A percentile compares a stretch with the other conserved stretches of the same genome.
Conservation (phyloP, 2,888 invertebrate species). For the Melanophora roralis region DNA sequence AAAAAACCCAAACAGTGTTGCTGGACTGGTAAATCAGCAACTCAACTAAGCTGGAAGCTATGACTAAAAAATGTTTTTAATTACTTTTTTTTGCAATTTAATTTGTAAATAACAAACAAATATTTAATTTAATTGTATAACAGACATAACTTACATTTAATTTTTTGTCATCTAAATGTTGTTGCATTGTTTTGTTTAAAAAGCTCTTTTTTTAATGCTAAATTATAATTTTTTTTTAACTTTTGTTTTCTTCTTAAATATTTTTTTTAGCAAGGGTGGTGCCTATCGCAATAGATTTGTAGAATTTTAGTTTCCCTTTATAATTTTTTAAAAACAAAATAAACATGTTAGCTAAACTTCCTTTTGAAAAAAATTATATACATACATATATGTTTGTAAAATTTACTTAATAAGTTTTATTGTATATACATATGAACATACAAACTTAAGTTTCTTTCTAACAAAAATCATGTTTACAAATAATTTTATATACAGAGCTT, state of each 20-base stretch:
- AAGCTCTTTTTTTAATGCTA: conserved; percentile 10
- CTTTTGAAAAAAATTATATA: background rate
- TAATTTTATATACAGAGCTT: conserved; percentile 81
- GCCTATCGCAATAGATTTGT: conserved; percentile 73
- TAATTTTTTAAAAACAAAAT: background rate
- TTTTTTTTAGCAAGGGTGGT: conserved; percentile 73
- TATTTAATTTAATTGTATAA: background rate
- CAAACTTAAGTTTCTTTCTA: conserved; percentile 15
- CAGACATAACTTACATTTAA: too few species aligned
- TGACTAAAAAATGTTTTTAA: background rate
- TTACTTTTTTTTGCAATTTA: background rate
- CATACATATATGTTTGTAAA: background rate
- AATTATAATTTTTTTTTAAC: conserved; percentile 7
- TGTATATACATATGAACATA: conserved; percentile 27
- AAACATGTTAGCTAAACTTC: conserved; percentile 20
- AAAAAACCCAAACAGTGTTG: background rate
- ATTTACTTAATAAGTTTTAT: conserved; percentile 36
- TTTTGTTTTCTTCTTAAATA: conserved; percentile 55
- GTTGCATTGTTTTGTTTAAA: background rate
- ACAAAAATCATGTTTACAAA: conserved; percentile 33
- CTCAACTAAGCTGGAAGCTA: background rate
- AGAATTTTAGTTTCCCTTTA: conserved; percentile 68
- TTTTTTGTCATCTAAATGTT: background rate
- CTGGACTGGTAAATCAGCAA: background rate
- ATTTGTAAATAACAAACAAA: conserved; percentile 22